phyloP scores from a whole-genome alignment of 2,113 vertebrate species.

The Eulemur macaco region DNA sequence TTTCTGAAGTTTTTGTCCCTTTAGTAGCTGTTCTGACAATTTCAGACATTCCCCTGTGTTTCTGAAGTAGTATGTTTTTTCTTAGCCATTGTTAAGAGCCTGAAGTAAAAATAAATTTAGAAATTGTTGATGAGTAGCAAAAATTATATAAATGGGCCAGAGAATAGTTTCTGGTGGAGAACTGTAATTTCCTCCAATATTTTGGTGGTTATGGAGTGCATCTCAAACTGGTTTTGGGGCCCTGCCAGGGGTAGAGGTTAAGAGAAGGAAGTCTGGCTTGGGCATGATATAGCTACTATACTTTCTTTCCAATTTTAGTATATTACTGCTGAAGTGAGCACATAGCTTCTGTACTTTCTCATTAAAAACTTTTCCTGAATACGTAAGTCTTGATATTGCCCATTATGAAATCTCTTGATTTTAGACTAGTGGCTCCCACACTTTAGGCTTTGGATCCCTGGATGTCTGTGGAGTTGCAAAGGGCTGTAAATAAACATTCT shows the following conservation, averaged over 20 bases:
- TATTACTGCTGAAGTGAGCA: neutral
- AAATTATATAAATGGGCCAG: neutral
- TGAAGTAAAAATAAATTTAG: neutral
- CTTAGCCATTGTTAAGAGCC: neutral
- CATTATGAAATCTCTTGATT: neutral
- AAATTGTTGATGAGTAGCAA: neutral
- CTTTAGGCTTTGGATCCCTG: neutral
- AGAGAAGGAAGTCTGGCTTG: neutral
- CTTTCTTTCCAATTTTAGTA: neutral
- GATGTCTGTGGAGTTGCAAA: neutral
- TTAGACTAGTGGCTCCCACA: neutral
- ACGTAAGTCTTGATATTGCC: neutral
- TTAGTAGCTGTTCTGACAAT: conserved; percentile 4
- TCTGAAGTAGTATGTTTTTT: conserved; percentile 27
- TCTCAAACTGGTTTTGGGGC: neutral
- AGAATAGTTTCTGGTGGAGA: neutral
- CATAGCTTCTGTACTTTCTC: neutral
- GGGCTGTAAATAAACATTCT: conserved; percentile 11
- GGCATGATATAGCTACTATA: neutral
- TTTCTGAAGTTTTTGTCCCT: conserved; percentile 9
- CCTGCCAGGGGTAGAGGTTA: neutral
- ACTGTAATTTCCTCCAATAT: neutral
- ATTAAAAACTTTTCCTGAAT: neutral
- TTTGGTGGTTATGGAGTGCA: neutral
- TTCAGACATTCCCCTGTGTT: neutral